Evolutionary conservation across 2,888 invertebrate genomes (phyloP).

Genomic region (Hybos culiciformis): DNA sequence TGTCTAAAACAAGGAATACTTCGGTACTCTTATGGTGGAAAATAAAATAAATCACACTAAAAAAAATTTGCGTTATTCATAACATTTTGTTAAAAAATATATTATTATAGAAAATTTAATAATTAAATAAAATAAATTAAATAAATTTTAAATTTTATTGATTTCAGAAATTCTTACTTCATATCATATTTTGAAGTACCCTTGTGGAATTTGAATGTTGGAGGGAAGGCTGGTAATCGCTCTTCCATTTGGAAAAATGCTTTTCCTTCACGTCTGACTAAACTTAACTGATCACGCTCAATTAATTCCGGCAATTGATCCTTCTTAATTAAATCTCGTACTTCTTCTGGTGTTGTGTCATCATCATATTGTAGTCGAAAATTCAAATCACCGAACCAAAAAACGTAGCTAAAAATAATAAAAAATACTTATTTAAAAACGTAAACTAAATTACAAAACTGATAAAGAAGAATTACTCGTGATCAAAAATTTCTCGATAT

Average conservation of each 20-base stretch:
- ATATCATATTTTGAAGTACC: conserved; percentile 63
- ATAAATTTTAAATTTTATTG: neutral
- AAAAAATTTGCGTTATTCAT: no score
- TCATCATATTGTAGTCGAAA: conserved; percentile 61
- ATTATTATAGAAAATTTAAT: neutral
- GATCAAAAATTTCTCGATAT: conserved; percentile 73
- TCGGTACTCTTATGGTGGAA: no score
- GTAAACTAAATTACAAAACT: conserved; percentile 9
- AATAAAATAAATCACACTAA: neutral
- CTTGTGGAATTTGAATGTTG: conserved; percentile 74
- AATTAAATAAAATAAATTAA: neutral
- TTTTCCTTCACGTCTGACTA: conserved; percentile 55
- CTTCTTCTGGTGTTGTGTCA: conserved; percentile 48
- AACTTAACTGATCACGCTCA: conserved; percentile 59
- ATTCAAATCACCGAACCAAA: conserved; percentile 86
- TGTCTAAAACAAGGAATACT: no score
- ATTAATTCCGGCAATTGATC: conserved; percentile 52
- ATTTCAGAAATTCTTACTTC: conserved; percentile 42
- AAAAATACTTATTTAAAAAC: no score
- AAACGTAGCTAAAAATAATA: conserved; percentile 54
- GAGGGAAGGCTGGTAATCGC: conserved; percentile 60
- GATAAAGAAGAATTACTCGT: no score
- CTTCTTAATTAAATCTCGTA: conserved; percentile 49
- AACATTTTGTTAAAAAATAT: no score
- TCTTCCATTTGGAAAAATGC: conserved; percentile 77